Conservation (phyloP, 2,113 vertebrate genomes). For the Lepus americanus region DNA sequence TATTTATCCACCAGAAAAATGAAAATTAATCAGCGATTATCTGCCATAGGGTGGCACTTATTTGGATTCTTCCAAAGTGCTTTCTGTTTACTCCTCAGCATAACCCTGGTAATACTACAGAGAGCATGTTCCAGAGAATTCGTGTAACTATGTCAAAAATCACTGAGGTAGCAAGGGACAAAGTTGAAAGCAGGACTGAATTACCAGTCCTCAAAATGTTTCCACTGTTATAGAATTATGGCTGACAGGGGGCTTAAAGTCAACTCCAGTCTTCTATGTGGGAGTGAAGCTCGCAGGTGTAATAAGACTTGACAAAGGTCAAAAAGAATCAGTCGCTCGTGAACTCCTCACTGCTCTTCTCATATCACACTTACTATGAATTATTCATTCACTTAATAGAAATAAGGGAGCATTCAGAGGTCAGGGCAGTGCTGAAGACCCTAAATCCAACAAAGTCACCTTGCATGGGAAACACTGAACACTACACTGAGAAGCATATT, state of each 20-base stretch:
- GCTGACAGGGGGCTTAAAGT: not conserved
- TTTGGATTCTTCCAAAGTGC: not conserved
- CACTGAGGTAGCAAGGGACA: not conserved
- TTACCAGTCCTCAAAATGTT: not conserved
- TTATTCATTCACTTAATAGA: constrained; percentile 45
- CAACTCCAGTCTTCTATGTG: not conserved
- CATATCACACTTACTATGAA: not conserved
- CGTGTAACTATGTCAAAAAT: not conserved
- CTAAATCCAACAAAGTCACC: not conserved
- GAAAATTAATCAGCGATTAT: not conserved
- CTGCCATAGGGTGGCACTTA: not conserved
- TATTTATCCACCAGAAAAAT: not conserved
- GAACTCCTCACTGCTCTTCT: not conserved
- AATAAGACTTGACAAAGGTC: not conserved
- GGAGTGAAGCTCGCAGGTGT: not conserved
- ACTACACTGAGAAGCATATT: not conserved
- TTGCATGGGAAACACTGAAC: not conserved
- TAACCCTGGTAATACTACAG: not conserved
- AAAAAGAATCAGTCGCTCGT: not conserved
- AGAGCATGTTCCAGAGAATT: not conserved
- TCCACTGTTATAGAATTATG: not conserved
- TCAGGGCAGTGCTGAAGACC: not conserved
- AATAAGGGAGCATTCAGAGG: not conserved
- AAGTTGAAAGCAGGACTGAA: not conserved
- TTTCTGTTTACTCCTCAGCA: not conserved